Evolutionary conservation across 1,140 invertebrate species (phyloP).

Genomic region (Cherax destructor): DNA sequence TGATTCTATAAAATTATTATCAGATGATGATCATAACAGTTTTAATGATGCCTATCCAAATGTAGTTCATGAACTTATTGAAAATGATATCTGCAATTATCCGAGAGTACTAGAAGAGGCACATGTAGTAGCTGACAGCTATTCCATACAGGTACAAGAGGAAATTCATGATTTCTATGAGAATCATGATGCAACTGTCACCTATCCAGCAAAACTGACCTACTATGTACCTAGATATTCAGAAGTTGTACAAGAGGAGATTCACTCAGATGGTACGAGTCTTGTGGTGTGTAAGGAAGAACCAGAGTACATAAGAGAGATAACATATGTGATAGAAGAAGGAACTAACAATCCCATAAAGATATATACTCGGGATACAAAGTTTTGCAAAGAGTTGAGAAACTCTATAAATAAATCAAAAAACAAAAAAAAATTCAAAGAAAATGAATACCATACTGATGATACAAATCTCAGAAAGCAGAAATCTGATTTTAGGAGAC

Average conservation of each 20-base stretch:
- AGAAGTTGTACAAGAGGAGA: conserved; percentile 11
- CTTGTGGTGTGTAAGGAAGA: conserved; percentile 50
- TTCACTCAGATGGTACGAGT: conserved; percentile 24
- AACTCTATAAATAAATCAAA: background rate
- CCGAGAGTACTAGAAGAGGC: background rate
- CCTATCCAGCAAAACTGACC: background rate
- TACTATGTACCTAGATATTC: background rate
- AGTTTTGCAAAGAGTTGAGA: background rate
- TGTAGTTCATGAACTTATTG: background rate
- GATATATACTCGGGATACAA: conserved; percentile 8
- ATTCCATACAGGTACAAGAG: background rate
- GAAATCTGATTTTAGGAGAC: background rate
- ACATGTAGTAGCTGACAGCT: background rate
- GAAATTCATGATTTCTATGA: background rate
- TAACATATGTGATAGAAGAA: conserved; percentile 50
- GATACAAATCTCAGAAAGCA: background rate
- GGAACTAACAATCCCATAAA: conserved; percentile 16
- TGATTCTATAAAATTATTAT: background rate
- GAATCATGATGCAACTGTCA: background rate
- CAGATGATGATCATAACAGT: background rate
- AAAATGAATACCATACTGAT: background rate
- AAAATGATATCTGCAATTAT: background rate
- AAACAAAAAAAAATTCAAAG: background rate
- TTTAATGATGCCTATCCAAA: background rate
- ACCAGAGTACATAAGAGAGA: background rate